A percentile compares a stretch with the other conserved stretches of the same genome.
These are phyloP conservation scores for Sceloporus tristichus DNA, from an alignment of 2,113 vertebrate genomes.

Conservation along the genomic window DNA sequence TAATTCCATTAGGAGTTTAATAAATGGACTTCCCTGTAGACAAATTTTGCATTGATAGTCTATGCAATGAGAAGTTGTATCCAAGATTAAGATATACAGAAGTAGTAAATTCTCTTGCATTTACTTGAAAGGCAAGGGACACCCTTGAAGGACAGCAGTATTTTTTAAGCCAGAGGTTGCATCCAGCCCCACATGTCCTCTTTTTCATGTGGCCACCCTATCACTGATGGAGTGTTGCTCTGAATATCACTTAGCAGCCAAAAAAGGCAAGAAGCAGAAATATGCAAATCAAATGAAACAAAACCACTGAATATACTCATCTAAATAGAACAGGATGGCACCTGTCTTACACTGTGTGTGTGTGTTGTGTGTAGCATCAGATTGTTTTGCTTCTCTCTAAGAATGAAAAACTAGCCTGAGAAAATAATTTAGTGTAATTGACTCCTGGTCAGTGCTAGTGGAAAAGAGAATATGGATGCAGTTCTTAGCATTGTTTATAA, in stretches of 20 bases:
- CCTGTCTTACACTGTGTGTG: slow-evolving; percentile 1
- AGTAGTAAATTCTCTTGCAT: not conserved
- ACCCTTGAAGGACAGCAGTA: slow-evolving; percentile 60
- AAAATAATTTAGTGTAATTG: slow-evolving; percentile 36
- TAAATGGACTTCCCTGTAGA: slow-evolving; percentile 77
- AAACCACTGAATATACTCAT: not conserved
- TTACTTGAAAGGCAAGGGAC: slow-evolving; percentile 57
- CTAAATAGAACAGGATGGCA: not conserved
- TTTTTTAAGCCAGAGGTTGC: too few species aligned
- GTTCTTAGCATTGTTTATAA: slow-evolving; percentile 47
- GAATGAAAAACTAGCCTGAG: slow-evolving; percentile 23
- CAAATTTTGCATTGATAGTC: slow-evolving; percentile 76
- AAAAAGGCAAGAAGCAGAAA: not conserved
- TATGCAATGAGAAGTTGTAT: slow-evolving; percentile 66
- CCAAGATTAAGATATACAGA: slow-evolving; percentile 65
- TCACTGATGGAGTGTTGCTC: not conserved
- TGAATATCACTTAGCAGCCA: not conserved
- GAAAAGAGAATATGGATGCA: slow-evolving; percentile 20
- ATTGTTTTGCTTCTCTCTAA: slow-evolving; percentile 12
- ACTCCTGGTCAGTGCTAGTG: slow-evolving; percentile 18
- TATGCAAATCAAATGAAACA: not conserved
- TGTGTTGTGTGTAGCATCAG: not conserved
- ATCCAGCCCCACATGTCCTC: too few species aligned
- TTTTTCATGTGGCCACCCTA: too few species aligned
- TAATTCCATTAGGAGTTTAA: slow-evolving; percentile 81